Evolutionary conservation across 2,113 vertebrate species (phyloP), one percentile per base, ranked within the genome.

Genomic region (Girardinichthys multiradiatus): DNA sequence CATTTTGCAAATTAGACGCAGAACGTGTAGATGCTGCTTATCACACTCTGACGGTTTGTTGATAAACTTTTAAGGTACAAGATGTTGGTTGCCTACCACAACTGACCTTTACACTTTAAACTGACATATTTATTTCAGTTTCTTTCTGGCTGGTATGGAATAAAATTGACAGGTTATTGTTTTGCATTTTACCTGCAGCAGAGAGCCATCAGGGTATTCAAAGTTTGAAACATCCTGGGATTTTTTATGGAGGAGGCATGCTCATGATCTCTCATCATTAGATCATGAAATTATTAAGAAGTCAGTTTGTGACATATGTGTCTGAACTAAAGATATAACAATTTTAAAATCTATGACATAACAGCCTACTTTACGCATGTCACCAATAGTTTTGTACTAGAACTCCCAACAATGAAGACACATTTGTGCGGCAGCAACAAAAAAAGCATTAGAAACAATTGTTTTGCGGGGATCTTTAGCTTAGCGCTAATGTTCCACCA

Each of bases 1-100:
- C 68, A 48, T 72, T 74, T 85, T 76, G 67, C 74, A 81, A 79
- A 87, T 80, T 78, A 74, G 76, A 6, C 45, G 0, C 65, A 77
- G 64, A 81, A 79, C 74, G 72, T 83, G 77, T 17, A 11, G 29
- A 48, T 69, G 33, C 33, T 57, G n/a, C 71, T 48, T 42, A 80
- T 79, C 70, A 3, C 13, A 1, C 11, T 3, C 59, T 2, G 33
- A 64, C 24, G 67, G 64, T 75, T 80, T 35, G 77, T 61, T 70
- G 57, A 76, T 61, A 9, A 66, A 66, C n/a, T 63, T 39, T 70
- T 70, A 68, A 85, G 57, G 57, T 27, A 13, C 48, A 11, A 1
- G 35, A 31, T 39, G 31, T 29, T 76, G 24, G 59, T 68, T 27
- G 3, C 27, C 59, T 28, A 61, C 68, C 69, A 45, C 29, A 66